Conservation (phyloP, 2,797 vertebrate species). For the Discoglossus pictus region DNA sequence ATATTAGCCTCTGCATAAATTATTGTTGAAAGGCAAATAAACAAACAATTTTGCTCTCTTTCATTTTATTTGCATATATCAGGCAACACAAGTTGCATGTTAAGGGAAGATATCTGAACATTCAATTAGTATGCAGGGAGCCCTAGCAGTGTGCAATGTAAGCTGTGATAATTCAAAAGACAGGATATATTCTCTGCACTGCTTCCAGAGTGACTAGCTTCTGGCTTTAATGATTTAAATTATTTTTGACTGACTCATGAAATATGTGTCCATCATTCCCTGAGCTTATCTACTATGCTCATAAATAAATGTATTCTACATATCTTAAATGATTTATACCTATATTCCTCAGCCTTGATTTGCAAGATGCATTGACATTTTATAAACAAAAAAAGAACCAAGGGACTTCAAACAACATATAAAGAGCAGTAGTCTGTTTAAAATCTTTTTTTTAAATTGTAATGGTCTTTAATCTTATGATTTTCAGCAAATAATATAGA, state of each 20-base stretch:
- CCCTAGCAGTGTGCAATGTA: conserved; percentile 32
- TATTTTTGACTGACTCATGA: conserved; percentile 51
- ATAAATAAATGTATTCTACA: conserved; percentile 52
- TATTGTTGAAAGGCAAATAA: conserved; percentile 38
- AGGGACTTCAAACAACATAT: conserved; percentile 35
- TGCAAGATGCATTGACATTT: conserved; percentile 43
- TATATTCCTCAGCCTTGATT: conserved; percentile 42
- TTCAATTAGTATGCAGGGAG: conserved; percentile 41
- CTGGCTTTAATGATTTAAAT: conserved; percentile 52
- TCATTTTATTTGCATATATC: conserved; percentile 33
- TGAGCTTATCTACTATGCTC: conserved; percentile 38
- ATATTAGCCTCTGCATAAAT: conserved; percentile 39
- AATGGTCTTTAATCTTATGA: too few relatives aligned
- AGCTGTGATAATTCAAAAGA: conserved; percentile 45
- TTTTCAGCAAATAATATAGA: too few relatives aligned
- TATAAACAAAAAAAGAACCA: conserved; percentile 30
- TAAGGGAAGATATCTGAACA: conserved; percentile 34
- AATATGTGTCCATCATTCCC: conserved; percentile 48
- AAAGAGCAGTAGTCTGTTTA: not conserved
- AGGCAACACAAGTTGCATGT: conserved; percentile 36
- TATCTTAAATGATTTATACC: conserved; percentile 51
- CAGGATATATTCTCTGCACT: conserved; percentile 40
- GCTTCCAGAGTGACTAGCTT: conserved; percentile 46
- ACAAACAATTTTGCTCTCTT: conserved; percentile 31
- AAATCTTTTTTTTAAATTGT: too few relatives aligned